Evolutionary conservation across 2,888 invertebrate species (phyloP), one percentile per base, ranked within the genome.

Genomic region (Pseudeuparius sepicola): DNA sequence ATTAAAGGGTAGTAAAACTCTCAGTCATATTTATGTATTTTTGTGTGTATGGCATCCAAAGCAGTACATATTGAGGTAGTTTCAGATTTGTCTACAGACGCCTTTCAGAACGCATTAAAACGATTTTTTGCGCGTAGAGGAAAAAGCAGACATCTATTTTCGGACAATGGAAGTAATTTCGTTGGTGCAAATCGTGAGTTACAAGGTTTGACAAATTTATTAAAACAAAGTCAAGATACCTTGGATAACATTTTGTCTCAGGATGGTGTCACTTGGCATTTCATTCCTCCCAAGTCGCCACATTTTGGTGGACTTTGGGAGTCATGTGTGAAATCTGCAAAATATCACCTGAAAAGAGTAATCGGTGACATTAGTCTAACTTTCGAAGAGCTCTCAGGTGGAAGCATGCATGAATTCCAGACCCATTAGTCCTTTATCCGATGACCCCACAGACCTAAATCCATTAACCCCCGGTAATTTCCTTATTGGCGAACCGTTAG

Each of bases 271-370:
- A 28, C 16, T 12, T 56, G 55, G 55, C 39, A 50, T 26, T 56
- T n/a, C n/a, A n/a, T 53, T 36, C 50, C 45, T 26, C 52, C 52
- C 1, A 43, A 53, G 5, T 43, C 49, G 4, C 52, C 52, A 2
- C 45, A 52, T 32, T 51, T 51, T 24, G 55, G 54, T 4, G 55
- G 54, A 9, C 20, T 55, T 4, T 54, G 52, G 53, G 56, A 58
- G n/a, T n/a, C n/a, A n/a, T n/a, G n/a, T n/a, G n/a, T n/a, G n/a
- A n/a, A n/a, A n/a, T n/a, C n/a, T n/a, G n/a, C n/a, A n/a, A n/a
- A n/a, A n/a, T n/a, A n/a, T n/a, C n/a, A n/a, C n/a, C n/a, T n/a
- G n/a, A n/a, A n/a, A n/a, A n/a, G n/a, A n/a, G n/a, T n/a, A n/a
- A n/a, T n/a, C n/a, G n/a, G n/a, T n/a, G n/a, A n/a, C 34, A 5